phyloP scores from a whole-genome alignment of 1,140 invertebrate species.

The Zaprionus nigranus region DNA sequence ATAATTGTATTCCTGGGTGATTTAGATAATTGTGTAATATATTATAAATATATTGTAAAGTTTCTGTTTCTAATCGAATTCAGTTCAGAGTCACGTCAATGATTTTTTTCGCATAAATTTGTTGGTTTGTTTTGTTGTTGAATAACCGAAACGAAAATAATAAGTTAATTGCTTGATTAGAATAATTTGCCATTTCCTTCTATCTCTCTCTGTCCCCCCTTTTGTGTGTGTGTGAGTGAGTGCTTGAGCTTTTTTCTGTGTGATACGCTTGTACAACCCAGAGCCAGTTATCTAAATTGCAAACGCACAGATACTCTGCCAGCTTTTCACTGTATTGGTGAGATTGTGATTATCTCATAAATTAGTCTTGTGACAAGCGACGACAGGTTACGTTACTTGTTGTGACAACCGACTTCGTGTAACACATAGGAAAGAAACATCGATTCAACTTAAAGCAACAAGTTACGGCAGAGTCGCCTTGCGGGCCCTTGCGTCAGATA shows the following conservation, averaged over 20 bases:
- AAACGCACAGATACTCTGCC: conserved; percentile 13
- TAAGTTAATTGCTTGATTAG: conserved; percentile 77
- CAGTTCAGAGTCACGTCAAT: conserved; percentile 27
- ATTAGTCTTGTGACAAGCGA: conserved; percentile 83
- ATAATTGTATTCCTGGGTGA: neutral
- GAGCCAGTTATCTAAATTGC: conserved; percentile 59
- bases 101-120: conserved; percentile 45
- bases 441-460: conserved; percentile 71
- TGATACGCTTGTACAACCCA: conserved; percentile 42
- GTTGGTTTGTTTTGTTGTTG: conserved; percentile 20
- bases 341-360: conserved; percentile 75
- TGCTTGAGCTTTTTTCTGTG: conserved; percentile 16
- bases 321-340: conserved; percentile 26
- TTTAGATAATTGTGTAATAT: conserved; percentile 14
- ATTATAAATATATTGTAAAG: neutral
- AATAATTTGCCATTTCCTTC: conserved; percentile 54
- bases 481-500: conserved; percentile 21
- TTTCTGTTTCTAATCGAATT: conserved; percentile 9
- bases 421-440: conserved; percentile 39
- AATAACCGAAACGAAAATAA: conserved; percentile 58
- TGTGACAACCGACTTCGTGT: conserved; percentile 28
- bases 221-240: conserved; percentile 12
- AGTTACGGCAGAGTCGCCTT: conserved; percentile 35
- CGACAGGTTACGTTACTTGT: conserved; percentile 58
- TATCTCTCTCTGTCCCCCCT: neutral